Evolutionary conservation across 2,113 vertebrate species (phyloP), one percentile per base, ranked within the genome.

Genomic region (Apistogramma diplotaenia): DNA sequence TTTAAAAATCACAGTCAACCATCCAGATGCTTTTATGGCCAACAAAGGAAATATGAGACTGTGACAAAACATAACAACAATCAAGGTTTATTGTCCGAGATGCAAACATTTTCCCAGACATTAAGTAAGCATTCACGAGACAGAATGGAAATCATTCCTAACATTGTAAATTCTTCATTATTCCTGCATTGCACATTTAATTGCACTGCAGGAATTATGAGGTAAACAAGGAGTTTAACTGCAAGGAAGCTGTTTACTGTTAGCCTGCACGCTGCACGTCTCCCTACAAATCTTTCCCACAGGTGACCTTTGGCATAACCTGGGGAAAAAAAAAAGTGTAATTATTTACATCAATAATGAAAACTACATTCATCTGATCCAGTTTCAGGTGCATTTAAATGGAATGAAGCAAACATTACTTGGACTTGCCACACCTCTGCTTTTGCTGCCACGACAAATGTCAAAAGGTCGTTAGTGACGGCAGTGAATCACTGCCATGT

Each of bases 1-100:
- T 70, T 70, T 29, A 51, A 0, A 70, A 0, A 31, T 70, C 43
- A n/a, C 29, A 49, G 18, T 25, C 33, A 67, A 56, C 67, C 62
- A 27, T 27, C n/a, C 33, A 27, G 6, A 18, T 67, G 16, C 40
- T 72, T 70, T 78, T 13, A 74, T 15, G 35, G 2, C 15, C n/a
- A 27, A 49, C n/a, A 23, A 33, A 25, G 54, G 73, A 77, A 85
- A 70, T 53, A 46, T 73, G 46, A 81, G 58, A 79, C 58, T 58
- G 13, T 76, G 29, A 57, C 62, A 55, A 70, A 74, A 27, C n/a
- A 4, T 15, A 8, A 25, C 12, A 27, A 56, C 16, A 29, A 54
- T 62, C 25, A 8, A 13, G 18, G 21, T 53, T 79, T 71, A 31
- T 27, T 71, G 49, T 40, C 35, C 13, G 19, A 29, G 74, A 55